phyloP scores from a whole-genome alignment of 2,113 vertebrate species.

The Pterocles gutturalis region DNA sequence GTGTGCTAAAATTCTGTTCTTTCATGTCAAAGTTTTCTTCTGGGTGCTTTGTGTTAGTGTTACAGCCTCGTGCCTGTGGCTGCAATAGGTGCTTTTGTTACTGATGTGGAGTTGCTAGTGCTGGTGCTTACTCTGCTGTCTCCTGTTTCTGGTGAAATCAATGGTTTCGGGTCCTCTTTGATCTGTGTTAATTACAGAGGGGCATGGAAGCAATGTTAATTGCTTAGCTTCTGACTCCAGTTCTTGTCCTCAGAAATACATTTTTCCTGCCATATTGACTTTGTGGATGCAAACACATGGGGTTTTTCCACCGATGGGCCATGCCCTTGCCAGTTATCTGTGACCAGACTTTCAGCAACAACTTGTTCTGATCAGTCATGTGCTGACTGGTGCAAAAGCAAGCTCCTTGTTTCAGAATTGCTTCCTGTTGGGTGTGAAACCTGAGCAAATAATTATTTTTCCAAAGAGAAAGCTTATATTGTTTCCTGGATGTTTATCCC shows the following conservation, averaged over 20 bases:
- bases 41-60: background rate
- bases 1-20: background rate
- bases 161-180: conserved; percentile 50
- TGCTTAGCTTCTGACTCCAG: conserved; percentile 49
- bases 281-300: background rate
- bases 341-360: background rate
- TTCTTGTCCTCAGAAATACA: conserved; percentile 13
- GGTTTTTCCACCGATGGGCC: background rate
- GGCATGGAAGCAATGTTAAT: conserved; percentile 71
- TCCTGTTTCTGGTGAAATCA: conserved; percentile 18
- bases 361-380: background rate
- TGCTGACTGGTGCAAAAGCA: background rate
- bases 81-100: background rate
- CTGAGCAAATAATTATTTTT: conserved; percentile 2
- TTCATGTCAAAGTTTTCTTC: background rate
- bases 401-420: background rate
- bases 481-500: conserved; percentile 5
- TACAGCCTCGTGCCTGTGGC: background rate
- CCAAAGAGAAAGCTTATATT: background rate
- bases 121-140: background rate
- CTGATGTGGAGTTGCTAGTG: background rate
- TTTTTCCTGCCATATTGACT: conserved; percentile 13
- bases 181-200: conserved; percentile 63
- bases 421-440: conserved; percentile 53
- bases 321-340: background rate